Base-by-base conservation (phyloP, 2,888 invertebrate genomes). In the Caenorhabditis panamensis region DNA sequence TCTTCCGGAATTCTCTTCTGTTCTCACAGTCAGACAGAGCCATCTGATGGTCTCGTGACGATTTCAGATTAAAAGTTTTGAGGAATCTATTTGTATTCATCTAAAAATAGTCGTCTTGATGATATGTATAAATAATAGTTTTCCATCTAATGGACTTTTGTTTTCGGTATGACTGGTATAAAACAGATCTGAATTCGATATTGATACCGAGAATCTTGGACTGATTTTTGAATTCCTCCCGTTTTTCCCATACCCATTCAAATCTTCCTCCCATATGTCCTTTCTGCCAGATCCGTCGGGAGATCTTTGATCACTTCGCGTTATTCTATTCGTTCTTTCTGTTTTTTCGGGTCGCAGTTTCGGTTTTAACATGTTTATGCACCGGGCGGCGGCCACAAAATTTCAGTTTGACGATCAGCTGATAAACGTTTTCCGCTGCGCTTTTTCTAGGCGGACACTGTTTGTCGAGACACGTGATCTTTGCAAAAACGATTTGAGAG, bases 391-490 rank as follows among this genome's bases (percentile, higher is more conserved):
- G n/a, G n/a, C n/a, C n/a, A 22, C 51, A 9, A 26, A 13, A 8
- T 26, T 54, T 28, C 28, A 28, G 51, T 53, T 53, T 53, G 28
- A 26, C 54, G 28, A 28, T 54, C 54, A 54, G 54, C 54, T 54
- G 54, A 54, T 54, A 54, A 26, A 26, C 31, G 9, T 9, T 31
- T 31, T 24, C 54, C 2, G 16, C 28, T 16, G n/a, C 24, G 16
- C 16, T 11, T 53, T 53, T 24, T 41, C 13, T 16, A 13, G 16
- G 41, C 5, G 13, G 41, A 41, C 41, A 41, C 13, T 54, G 54
- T 54, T 54, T 54, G 54, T 28, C 20, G 20, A 49, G 6, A 9
- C 13, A 16, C 20, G 18, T 49, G 49, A 41, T 41, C 13, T 41
- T 41, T 41, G 41, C 41, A 41, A 41, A 41, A 41, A 36, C 5